A percentile compares a stretch with the other conserved stretches of the same genome.
These are phyloP conservation scores for Trypoxylus dichotomus DNA, from an alignment of 1,140 invertebrate species.

Conservation along the genomic window DNA sequence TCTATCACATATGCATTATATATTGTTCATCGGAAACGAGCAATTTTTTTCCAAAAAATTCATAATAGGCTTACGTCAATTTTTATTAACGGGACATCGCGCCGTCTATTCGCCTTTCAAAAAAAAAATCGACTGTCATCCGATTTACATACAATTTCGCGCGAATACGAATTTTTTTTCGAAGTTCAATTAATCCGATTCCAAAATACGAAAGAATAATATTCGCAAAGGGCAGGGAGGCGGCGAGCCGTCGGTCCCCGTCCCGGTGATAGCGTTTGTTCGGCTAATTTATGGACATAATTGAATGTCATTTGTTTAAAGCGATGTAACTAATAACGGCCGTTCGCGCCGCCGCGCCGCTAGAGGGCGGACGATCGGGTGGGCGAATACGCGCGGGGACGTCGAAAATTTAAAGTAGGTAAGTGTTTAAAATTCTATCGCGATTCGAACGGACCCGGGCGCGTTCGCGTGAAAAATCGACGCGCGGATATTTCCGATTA, in stretches of 20 bases:
- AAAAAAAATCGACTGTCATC: background rate
- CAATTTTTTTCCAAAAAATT: too few species aligned
- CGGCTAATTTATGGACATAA: slow-evolving; percentile 23
- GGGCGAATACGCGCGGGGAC: background rate
- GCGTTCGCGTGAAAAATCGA: slow-evolving; percentile 19
- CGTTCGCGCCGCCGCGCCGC: background rate
- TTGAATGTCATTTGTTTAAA: slow-evolving; percentile 23
- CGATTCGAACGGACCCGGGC: background rate
- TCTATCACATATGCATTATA: too few species aligned
- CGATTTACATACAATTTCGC: background rate
- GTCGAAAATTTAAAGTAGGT: slow-evolving; percentile 17
- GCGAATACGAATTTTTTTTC: background rate
- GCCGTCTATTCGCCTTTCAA: background rate
- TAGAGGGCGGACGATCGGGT: background rate
- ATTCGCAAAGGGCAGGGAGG: background rate
- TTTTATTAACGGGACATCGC: background rate
- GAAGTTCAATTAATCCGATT: background rate
- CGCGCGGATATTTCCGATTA: slow-evolving; percentile 18
- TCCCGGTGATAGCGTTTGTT: slow-evolving; percentile 1
- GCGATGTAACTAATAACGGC: slow-evolving; percentile 21
- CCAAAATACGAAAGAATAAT: background rate
- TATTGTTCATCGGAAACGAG: too few species aligned
- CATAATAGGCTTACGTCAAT: background rate
- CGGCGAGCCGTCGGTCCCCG: background rate
- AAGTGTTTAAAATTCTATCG: slow-evolving; percentile 6